Conservation (phyloP, 1,140 invertebrate genomes). For the Drosophila mayri region DNA sequence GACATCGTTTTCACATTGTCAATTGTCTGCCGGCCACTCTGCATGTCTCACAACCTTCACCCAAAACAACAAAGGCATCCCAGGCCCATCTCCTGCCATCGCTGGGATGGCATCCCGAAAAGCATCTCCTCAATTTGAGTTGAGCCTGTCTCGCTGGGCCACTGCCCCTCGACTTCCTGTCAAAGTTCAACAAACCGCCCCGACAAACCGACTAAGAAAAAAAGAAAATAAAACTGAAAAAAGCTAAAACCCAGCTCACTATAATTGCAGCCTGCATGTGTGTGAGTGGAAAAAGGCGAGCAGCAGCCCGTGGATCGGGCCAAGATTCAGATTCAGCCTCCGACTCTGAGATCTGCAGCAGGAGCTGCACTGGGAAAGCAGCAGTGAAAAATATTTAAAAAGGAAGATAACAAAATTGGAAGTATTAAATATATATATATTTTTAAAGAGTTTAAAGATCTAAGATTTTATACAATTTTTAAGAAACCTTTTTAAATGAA, state of each 20-base stretch:
- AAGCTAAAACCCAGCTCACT: slow-evolving; percentile 45
- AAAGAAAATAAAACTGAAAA: slow-evolving; percentile 12
- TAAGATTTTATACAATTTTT: too few relatives aligned
- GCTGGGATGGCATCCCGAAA: slow-evolving; percentile 40
- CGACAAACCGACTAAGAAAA: slow-evolving; percentile 55
- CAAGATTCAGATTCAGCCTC: slow-evolving; percentile 36
- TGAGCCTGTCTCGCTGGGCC: slow-evolving; percentile 58
- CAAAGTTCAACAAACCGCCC: slow-evolving; percentile 81
- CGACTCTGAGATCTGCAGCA: slow-evolving; percentile 48
- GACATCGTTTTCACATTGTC: slow-evolving; percentile 82
- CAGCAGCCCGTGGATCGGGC: slow-evolving; percentile 55
- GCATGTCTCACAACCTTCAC: slow-evolving; percentile 77
- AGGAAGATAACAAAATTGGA: too few relatives aligned
- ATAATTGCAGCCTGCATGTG: slow-evolving; percentile 76
- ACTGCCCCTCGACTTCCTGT: slow-evolving; percentile 76
- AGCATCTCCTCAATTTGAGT: slow-evolving; percentile 57
- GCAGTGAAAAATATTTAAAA: accelerated
- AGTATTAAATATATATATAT: too few relatives aligned
- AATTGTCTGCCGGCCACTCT: slow-evolving; percentile 77
- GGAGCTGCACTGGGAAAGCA: slow-evolving; percentile 14
- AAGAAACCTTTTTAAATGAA: background rate
- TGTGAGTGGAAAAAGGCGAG: slow-evolving; percentile 78
- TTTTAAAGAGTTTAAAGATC: too few relatives aligned
- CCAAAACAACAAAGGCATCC: slow-evolving; percentile 50
- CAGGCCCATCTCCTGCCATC: slow-evolving; percentile 14